A percentile compares a stretch with the other conserved stretches of the same genome.
phyloP scores from a whole-genome alignment of 2,888 invertebrate species.

The Caenorhabditis sinica region DNA sequence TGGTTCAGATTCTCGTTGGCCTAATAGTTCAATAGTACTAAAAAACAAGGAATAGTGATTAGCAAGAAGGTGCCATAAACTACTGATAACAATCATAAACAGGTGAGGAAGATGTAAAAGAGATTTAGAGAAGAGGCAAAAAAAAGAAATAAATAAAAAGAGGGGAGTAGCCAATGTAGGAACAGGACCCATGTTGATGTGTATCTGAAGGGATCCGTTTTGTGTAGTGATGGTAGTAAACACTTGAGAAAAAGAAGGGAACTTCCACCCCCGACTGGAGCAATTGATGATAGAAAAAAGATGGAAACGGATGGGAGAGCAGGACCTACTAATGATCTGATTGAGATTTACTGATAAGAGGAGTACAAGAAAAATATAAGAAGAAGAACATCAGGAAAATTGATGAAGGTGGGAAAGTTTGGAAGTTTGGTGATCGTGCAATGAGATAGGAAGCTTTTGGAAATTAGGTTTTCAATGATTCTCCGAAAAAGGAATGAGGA shows the following conservation, averaged over 20 bases:
- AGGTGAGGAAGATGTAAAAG: constrained; percentile 12
- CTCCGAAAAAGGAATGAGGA: too few relatives aligned
- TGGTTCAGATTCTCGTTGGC: not conserved
- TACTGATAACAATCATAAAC: constrained; percentile 46
- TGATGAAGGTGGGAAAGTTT: not conserved
- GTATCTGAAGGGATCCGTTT: constrained; percentile 30
- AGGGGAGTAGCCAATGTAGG: constrained; percentile 15
- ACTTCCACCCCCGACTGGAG: constrained; percentile 44
- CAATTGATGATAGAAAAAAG: constrained; percentile 51
- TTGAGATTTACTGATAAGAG: constrained; percentile 25
- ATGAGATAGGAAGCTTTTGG: too few relatives aligned
- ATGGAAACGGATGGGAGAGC: not conserved
- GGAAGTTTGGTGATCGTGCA: not conserved
- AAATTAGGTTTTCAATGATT: too few relatives aligned
- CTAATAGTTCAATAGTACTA: constrained; percentile 41
- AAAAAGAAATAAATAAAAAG: constrained; percentile 17
- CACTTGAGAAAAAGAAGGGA: constrained; percentile 43
- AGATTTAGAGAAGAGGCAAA: constrained; percentile 28
- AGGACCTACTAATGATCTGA: constrained; percentile 37
- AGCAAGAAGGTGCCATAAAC: constrained; percentile 45
- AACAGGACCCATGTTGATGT: constrained; percentile 41
- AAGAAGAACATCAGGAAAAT: not conserved
- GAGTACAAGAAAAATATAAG: not conserved
- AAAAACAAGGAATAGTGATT: not conserved
- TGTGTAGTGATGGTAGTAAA: constrained; percentile 46